Percentiles rank a stretch among this genome's conserved stretches.
Conservation (phyloP, 2,888 invertebrate species). For the Trachelus tabidus region DNA sequence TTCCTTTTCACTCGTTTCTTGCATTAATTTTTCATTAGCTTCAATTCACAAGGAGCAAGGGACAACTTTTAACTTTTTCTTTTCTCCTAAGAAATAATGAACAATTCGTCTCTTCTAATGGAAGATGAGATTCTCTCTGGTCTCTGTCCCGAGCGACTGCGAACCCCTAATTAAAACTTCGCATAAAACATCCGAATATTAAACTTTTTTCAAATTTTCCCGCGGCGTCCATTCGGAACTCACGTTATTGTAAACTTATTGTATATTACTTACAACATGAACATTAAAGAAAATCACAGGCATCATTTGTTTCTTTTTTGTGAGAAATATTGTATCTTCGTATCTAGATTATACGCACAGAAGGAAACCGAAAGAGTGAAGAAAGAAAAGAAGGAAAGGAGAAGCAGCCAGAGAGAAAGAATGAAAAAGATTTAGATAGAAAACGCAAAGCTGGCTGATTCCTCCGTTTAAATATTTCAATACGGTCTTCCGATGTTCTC, state of each 20-base stretch:
- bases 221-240: constrained; percentile 31
- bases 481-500: too few species aligned
- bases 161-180: not conserved
- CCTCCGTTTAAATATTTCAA: not conserved
- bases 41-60: too few species aligned
- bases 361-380: too few species aligned
- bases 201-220: constrained; percentile 21
- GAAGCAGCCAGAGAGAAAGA: constrained; percentile 18
- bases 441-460: not conserved
- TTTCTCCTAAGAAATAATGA: too few species aligned
- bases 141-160: too few species aligned
- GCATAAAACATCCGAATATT: too few species aligned
- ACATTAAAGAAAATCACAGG: constrained; percentile 30
- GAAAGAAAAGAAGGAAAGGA: not conserved
- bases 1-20: too few species aligned
- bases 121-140: too few species aligned
- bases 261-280: constrained; percentile 57
- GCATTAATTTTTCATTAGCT: too few species aligned
- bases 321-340: constrained; percentile 54
- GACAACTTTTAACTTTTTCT: too few species aligned
- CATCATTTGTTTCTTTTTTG: constrained; percentile 44
- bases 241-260: constrained; percentile 54
- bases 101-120: too few species aligned
- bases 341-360: constrained; percentile 25
- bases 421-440: not conserved